phyloP scores from a whole-genome alignment of 2,888 invertebrate species.

The Cryptophagus acutangulus region DNA sequence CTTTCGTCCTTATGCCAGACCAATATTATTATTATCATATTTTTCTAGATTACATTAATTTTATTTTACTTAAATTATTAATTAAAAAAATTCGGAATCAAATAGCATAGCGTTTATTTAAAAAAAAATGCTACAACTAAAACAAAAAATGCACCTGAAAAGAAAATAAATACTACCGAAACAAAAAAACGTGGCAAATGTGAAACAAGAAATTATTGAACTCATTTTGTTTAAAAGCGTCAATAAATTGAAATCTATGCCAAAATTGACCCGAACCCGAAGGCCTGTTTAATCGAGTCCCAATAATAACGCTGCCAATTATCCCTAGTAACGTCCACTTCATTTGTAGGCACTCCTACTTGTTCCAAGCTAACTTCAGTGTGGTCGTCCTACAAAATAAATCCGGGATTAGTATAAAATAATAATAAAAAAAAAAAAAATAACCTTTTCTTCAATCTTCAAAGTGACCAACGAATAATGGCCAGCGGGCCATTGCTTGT shows the following conservation, averaged over 20 bases:
- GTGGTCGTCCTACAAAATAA: slow-evolving; percentile 62
- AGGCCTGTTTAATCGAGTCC: slow-evolving; percentile 87
- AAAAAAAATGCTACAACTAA: too few species aligned
- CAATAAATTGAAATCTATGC: too few species aligned
- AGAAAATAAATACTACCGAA: too few species aligned
- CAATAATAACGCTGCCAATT: slow-evolving; percentile 96
- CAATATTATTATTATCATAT: too few species aligned
- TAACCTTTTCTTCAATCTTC: slow-evolving; percentile 74
- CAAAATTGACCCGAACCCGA: slow-evolving; percentile 79
- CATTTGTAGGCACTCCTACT: slow-evolving; percentile 76
- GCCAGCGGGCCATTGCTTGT: slow-evolving; percentile 89
- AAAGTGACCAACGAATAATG: slow-evolving; percentile 88
- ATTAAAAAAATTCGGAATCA: too few species aligned
- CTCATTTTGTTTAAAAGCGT: too few species aligned
- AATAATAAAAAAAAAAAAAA: background rate
- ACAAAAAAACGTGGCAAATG: background rate
- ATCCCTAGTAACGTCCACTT: slow-evolving; percentile 70
- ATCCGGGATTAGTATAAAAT: slow-evolving; percentile 2
- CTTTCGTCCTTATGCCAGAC: too few species aligned
- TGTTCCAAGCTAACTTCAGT: slow-evolving; percentile 81
- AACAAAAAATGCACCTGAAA: too few species aligned
- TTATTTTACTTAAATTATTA: too few species aligned
- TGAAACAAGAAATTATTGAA: too few species aligned
- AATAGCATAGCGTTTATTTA: too few species aligned
- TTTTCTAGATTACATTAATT: too few species aligned